Conservation (phyloP, 2,113 vertebrate genomes). For the Indicator indicator region DNA sequence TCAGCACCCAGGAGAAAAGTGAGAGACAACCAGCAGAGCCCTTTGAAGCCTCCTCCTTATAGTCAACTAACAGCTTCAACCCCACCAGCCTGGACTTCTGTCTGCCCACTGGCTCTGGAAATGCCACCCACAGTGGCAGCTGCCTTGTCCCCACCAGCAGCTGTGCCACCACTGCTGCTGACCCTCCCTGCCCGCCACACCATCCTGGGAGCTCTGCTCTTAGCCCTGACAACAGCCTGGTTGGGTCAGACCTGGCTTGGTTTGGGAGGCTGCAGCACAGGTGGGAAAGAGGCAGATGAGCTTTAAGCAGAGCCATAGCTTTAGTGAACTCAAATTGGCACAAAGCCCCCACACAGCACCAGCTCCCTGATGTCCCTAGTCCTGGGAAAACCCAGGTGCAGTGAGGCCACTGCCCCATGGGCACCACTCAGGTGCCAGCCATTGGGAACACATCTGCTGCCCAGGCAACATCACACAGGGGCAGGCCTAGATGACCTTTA, state of each 20-base stretch:
- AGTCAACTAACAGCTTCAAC: rapidly evolving
- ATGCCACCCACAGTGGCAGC: background rate
- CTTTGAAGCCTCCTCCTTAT: background rate
- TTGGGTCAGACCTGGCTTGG: rapidly evolving
- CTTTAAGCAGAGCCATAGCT: background rate
- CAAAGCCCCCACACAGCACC: background rate
- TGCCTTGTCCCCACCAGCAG: background rate
- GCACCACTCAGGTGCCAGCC: background rate
- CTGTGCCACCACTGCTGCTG: background rate
- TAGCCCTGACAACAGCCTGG: background rate
- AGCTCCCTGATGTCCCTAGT: rapidly evolving
- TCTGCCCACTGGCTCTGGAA: background rate
- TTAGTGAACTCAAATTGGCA: background rate
- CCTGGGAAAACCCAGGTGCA: background rate
- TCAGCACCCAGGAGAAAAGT: background rate
- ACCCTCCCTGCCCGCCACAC: background rate
- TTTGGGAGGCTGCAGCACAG: background rate
- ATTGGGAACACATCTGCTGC: too few relatives aligned
- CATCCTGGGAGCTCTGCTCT: background rate
- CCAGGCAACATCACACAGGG: too few relatives aligned
- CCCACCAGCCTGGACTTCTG: background rate
- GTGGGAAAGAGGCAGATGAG: background rate
- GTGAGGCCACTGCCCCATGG: rapidly evolving
- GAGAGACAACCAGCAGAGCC: background rate
- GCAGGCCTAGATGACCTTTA: too few relatives aligned